Evolutionary conservation across 2,888 invertebrate genomes (phyloP).

Genomic region (Xestoiulus laeticollis): DNA sequence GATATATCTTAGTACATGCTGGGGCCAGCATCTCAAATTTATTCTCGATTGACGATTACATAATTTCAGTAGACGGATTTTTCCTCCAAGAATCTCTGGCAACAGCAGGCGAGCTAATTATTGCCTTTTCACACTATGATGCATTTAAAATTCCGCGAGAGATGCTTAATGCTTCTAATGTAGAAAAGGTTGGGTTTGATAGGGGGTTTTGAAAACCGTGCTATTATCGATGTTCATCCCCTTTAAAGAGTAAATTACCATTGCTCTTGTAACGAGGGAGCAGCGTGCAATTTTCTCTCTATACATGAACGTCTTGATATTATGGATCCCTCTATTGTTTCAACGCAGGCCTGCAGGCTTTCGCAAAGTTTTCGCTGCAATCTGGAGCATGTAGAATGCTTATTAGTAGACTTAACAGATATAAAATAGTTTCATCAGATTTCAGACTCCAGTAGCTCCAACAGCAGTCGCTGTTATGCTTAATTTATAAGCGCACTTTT

Average conservation of each 20-base stretch:
- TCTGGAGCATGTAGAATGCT: slow-evolving; percentile 40
- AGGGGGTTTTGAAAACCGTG: neutral
- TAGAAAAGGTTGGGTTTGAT: neutral
- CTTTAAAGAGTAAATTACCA: slow-evolving; percentile 41
- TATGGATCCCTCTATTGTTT: slow-evolving; percentile 16
- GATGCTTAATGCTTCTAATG: neutral
- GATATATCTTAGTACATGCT: neutral
- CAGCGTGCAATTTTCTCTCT: slow-evolving; percentile 8
- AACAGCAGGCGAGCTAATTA: slow-evolving; percentile 30
- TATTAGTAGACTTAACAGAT: slow-evolving; percentile 39
- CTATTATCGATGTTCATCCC: slow-evolving; percentile 13
- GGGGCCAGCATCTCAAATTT: neutral
- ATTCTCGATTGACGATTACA: neutral
- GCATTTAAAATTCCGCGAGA: slow-evolving; percentile 9
- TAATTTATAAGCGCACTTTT: neutral
- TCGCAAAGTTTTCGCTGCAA: slow-evolving; percentile 28
- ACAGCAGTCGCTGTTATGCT: slow-evolving; percentile 2
- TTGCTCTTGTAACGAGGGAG: neutral
- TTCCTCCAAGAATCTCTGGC: neutral
- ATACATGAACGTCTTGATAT: slow-evolving; percentile 18
- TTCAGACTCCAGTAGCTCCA: slow-evolving; percentile 24
- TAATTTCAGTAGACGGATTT: slow-evolving; percentile 8
- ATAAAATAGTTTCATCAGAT: slow-evolving; percentile 38
- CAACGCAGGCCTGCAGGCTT: neutral
- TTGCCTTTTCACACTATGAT: slow-evolving; percentile 34